Percentiles rank a stretch among this genome's conserved stretches.
These are phyloP conservation scores for Nemoura dubitans DNA, from an alignment of 2,888 invertebrate species.

Conservation along the genomic window DNA sequence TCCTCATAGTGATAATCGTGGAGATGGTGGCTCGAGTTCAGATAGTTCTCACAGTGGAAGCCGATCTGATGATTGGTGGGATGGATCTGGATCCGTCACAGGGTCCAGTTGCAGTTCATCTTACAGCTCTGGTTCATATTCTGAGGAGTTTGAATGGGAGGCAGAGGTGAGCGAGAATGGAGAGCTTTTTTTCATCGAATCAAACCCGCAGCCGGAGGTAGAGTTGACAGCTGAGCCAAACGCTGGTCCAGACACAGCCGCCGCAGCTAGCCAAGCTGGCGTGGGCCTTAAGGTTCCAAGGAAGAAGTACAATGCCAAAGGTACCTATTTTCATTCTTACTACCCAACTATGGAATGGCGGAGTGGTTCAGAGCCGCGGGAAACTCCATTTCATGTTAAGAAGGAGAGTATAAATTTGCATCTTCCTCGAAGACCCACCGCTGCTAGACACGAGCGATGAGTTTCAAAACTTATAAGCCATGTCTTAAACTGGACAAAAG, in stretches of 20 bases:
- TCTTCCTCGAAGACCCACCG: too few relatives aligned
- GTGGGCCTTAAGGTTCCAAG: conserved; percentile 51
- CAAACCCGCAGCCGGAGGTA: conserved; percentile 59
- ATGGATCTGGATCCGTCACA: conserved; percentile 49
- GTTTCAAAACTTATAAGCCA: too few relatives aligned
- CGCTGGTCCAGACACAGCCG: conserved; percentile 43
- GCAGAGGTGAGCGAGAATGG: conserved; percentile 72
- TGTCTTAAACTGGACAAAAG: too few relatives aligned
- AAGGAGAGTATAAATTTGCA: too few relatives aligned
- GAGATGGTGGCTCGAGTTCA: conserved; percentile 47
- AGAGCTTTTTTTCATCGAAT: conserved; percentile 73
- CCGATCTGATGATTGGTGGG: conserved; percentile 52
- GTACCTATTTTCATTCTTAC: conserved; percentile 45
- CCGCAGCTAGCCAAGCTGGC: conserved; percentile 54
- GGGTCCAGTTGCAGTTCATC: conserved; percentile 51
- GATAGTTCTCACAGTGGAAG: conserved; percentile 45
- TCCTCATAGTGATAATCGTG: conserved; percentile 47
- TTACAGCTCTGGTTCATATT: conserved; percentile 50
- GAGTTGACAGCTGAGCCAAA: neutral
- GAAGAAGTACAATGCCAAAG: conserved; percentile 51
- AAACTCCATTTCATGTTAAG: too few relatives aligned
- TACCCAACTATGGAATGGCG: too few relatives aligned
- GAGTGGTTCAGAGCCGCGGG: too few relatives aligned
- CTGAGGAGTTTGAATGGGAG: conserved; percentile 71
- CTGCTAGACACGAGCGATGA: too few relatives aligned